A percentile compares a stretch with the other conserved stretches of the same genome.
phyloP scores from a whole-genome alignment of 1,140 invertebrate species.

The Papilio aristodemus region DNA sequence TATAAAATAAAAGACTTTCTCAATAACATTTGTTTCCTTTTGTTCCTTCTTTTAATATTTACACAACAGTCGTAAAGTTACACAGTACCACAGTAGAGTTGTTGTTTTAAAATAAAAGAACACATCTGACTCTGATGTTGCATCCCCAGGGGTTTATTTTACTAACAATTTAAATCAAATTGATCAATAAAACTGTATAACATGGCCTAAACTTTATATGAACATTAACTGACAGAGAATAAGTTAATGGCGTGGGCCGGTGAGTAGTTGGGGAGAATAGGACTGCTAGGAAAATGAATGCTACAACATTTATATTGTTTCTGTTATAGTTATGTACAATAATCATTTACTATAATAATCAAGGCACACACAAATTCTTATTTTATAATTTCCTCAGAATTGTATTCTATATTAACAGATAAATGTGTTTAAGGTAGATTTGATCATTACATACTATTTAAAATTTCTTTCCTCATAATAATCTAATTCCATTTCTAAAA shows the following conservation, averaged over 20 bases:
- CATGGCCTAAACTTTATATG: neutral
- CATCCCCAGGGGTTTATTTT: neutral
- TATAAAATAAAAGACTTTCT: neutral
- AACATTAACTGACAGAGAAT: too few species aligned
- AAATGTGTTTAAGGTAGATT: neutral
- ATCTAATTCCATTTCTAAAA: neutral
- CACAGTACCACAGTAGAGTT: neutral
- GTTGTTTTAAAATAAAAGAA: neutral
- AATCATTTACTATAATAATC: slow-evolving; percentile 23
- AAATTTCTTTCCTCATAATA: too few species aligned
- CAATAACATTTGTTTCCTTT: slow-evolving; percentile 1
- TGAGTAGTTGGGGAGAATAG: too few species aligned
- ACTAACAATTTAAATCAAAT: neutral
- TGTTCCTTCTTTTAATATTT: neutral
- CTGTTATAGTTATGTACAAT: slow-evolving; percentile 10
- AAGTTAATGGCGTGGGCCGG: too few species aligned
- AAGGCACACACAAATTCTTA: slow-evolving; percentile 32
- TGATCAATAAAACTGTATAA: neutral
- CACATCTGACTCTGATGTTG: neutral
- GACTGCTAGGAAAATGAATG: too few species aligned
- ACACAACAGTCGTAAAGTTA: neutral
- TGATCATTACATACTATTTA: neutral
- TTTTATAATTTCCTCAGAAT: slow-evolving; percentile 14
- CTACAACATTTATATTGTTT: neutral
- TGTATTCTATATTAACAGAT: neutral